Percentiles rank a stretch among this genome's conserved stretches.
phyloP scores from a whole-genome alignment of 2,797 vertebrate species.

The Cygnus olor region DNA sequence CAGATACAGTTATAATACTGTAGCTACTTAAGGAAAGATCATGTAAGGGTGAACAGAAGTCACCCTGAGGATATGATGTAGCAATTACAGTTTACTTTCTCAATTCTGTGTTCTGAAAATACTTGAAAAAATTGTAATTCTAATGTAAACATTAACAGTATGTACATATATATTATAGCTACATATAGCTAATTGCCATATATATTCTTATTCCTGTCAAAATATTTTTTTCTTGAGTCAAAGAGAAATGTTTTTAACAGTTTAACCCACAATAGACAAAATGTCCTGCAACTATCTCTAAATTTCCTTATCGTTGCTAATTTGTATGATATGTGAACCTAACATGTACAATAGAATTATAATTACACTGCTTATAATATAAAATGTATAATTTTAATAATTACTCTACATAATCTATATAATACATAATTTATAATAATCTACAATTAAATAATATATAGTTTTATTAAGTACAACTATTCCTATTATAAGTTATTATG shows the following conservation, averaged over 20 bases:
- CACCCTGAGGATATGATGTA: background rate
- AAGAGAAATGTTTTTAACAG: background rate
- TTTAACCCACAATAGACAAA: background rate
- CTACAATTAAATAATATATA: background rate
- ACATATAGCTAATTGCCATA: background rate
- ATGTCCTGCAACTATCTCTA: background rate
- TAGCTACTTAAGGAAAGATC: background rate
- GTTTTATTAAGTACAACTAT: background rate
- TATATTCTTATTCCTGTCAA: background rate
- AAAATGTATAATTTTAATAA: background rate
- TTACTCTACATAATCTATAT: background rate
- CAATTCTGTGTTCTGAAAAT: background rate
- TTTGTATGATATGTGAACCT: background rate
- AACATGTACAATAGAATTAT: background rate
- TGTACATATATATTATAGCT: background rate
- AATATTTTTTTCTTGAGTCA: background rate
- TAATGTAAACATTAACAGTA: background rate
- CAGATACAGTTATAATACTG: background rate
- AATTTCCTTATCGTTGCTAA: background rate
- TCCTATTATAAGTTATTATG: background rate
- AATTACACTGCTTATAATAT: background rate
- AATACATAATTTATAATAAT: background rate
- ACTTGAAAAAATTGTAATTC: too few species aligned
- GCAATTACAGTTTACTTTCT: background rate
- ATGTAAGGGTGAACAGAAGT: background rate